These are phyloP conservation scores for Acleris sparsana DNA, from an alignment of 2,888 invertebrate genomes.

Conservation along the genomic window DNA sequence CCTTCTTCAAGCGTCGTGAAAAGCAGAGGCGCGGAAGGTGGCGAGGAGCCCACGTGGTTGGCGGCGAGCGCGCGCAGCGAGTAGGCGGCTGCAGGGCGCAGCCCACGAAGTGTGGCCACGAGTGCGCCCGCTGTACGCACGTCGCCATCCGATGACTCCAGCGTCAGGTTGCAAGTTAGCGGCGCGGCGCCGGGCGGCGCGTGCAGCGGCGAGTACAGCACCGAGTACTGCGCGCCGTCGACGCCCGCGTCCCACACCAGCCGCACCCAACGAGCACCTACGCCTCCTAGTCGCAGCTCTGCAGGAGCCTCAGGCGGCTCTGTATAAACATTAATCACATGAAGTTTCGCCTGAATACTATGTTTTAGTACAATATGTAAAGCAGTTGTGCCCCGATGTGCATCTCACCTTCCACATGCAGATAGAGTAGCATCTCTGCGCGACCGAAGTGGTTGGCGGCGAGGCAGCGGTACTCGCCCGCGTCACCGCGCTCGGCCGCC, in stretches of 20 bases:
- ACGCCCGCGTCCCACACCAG: constrained; percentile 77
- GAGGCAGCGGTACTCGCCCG: constrained; percentile 88
- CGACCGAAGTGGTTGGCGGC: constrained; percentile 88
- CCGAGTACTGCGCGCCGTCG: constrained; percentile 38
- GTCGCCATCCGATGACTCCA: constrained; percentile 45
- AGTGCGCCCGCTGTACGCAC: constrained; percentile 41
- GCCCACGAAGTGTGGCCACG: constrained; percentile 68
- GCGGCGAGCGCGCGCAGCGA: constrained; percentile 86
- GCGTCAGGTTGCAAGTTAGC: constrained; percentile 54
- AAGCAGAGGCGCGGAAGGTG: constrained; percentile 86
- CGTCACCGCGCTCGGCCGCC: constrained; percentile 86
- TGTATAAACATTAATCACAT: constrained; percentile 38
- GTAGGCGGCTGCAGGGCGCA: constrained; percentile 88
- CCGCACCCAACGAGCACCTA: constrained; percentile 83
- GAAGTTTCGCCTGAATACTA: no score
- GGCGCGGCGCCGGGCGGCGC: constrained; percentile 44
- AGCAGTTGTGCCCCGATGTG: no score
- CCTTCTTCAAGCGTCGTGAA: constrained; percentile 90
- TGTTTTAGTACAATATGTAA: no score
- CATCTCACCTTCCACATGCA: constrained; percentile 85
- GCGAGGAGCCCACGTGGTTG: constrained; percentile 88
- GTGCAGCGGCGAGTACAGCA: constrained; percentile 39
- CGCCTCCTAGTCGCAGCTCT: constrained; percentile 83
- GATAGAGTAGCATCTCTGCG: constrained; percentile 85
- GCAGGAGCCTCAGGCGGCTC: constrained; percentile 88